Evolutionary conservation across 2,113 vertebrate species (phyloP).

Genomic region (Galeopterus variegatus): DNA sequence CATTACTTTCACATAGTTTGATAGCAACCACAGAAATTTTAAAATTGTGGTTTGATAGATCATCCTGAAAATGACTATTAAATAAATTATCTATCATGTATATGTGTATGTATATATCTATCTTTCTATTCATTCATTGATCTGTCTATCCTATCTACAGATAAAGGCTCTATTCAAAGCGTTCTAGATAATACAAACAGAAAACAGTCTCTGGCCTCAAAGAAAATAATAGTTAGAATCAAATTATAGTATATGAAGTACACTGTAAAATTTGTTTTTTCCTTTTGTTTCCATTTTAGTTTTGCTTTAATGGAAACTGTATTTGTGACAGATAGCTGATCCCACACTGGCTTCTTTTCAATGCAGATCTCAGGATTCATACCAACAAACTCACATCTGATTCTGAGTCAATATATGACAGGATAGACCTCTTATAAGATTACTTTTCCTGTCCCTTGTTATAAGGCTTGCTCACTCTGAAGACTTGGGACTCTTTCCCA

Average conservation of each 20-base stretch:
- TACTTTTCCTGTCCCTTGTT: background rate
- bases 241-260: background rate
- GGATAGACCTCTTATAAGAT: background rate
- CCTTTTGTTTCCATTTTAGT: background rate
- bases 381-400: background rate
- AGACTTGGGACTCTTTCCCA: background rate
- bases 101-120: accelerated
- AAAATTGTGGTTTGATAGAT: conserved; percentile 24
- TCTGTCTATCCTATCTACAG: background rate
- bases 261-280: background rate
- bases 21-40: background rate
- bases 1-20: conserved; percentile 32
- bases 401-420: background rate
- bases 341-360: background rate
- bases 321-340: background rate
- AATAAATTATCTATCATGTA: background rate
- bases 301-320: background rate
- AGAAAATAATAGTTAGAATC: background rate
- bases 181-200: background rate
- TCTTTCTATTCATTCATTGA: background rate
- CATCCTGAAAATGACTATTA: background rate
- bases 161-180: background rate
- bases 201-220: background rate
- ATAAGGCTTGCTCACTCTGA: background rate
- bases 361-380: accelerated